Conservation (phyloP, 1,140 invertebrate genomes). For the Ceratina japonica region DNA sequence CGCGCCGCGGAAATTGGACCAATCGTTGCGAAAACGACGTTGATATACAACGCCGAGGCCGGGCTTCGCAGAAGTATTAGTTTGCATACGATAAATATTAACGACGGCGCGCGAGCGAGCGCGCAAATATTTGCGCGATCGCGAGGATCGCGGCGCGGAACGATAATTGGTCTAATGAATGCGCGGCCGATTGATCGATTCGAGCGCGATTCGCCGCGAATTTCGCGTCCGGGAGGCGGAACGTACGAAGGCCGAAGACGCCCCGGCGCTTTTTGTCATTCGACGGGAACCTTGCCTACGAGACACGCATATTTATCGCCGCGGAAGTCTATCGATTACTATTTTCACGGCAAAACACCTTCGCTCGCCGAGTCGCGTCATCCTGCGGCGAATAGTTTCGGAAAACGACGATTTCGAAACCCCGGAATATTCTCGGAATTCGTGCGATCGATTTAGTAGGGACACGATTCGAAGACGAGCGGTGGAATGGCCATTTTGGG, state of each 20-base stretch:
- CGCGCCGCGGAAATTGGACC: conserved; percentile 54
- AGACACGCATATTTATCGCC: conserved; percentile 13
- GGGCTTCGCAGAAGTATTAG: conserved; percentile 20
- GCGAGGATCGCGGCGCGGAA: conserved; percentile 46
- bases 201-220: background rate
- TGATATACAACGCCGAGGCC: conserved; percentile 46
- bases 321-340: background rate
- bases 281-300: background rate
- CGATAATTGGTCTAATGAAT: conserved; percentile 58
- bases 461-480: too few species aligned
- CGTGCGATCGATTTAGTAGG: background rate
- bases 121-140: conserved; percentile 59
- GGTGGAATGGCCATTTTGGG: conserved; percentile 58
- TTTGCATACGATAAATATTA: conserved; percentile 66
- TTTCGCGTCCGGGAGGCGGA: background rate
- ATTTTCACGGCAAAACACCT: background rate
- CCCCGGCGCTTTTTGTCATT: conserved; percentile 12
- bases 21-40: conserved; percentile 52
- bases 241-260: background rate
- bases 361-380: background rate
- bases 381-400: background rate
- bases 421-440: too few species aligned
- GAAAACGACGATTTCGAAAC: too few species aligned
- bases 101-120: conserved; percentile 44
- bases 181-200: conserved; percentile 41